These are phyloP conservation scores for Sinocyclocheilus anshuiensis DNA, from an alignment of 2,113 vertebrate species.

Conservation along the genomic window DNA sequence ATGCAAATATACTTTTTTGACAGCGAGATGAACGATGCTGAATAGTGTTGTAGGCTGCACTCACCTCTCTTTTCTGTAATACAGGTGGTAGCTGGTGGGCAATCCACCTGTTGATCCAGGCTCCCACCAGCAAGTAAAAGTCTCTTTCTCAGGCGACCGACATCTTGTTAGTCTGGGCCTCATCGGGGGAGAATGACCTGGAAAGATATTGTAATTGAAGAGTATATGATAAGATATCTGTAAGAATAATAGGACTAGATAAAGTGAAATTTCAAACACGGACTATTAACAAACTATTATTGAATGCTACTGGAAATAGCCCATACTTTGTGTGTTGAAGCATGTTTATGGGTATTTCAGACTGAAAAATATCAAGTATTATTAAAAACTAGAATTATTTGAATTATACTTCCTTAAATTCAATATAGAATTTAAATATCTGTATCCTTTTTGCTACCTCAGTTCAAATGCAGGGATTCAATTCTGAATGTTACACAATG, in stretches of 20 bases:
- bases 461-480: too few species aligned
- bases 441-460: neutral
- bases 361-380: neutral
- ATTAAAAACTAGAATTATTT: neutral
- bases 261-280: too few species aligned
- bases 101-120: slow-evolving; percentile 83
- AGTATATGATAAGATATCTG: neutral
- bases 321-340: neutral
- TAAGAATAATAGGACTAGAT: too few species aligned
- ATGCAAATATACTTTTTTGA: neutral
- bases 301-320: neutral
- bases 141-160: slow-evolving; percentile 87
- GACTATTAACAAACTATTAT: neutral
- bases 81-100: slow-evolving; percentile 81
- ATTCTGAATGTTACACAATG: too few species aligned
- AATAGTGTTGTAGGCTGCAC: neutral
- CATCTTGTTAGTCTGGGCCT: slow-evolving; percentile 81
- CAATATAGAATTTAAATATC: neutral
- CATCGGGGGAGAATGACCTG: slow-evolving; percentile 82
- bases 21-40: neutral
- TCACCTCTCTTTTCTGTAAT: slow-evolving; percentile 84
- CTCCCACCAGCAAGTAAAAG: slow-evolving; percentile 91
- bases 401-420: neutral
- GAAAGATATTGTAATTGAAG: slow-evolving; percentile 56
- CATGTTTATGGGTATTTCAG: neutral